Percentiles rank a stretch among this genome's conserved stretches.
Conservation (phyloP, 92 coral and sea anemone genomes). For the Umimayanthus kanabou region DNA sequence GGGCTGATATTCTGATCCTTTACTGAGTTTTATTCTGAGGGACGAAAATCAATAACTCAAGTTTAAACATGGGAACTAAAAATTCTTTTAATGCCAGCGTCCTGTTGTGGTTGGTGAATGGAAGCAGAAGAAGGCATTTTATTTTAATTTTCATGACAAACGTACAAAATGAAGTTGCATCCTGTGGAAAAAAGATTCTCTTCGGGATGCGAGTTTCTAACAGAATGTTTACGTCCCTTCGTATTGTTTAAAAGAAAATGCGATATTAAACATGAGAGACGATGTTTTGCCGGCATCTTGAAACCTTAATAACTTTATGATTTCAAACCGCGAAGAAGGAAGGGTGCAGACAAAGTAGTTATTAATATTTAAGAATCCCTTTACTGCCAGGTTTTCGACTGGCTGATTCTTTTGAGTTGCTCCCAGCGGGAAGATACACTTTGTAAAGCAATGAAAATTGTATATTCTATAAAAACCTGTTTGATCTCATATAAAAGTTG, state of each 20-base stretch:
- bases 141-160: not conserved
- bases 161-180: not conserved
- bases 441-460: not conserved
- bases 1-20: not conserved
- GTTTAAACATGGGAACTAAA: not conserved
- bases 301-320: slow-evolving; percentile 25
- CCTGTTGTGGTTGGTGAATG: slow-evolving; percentile 1
- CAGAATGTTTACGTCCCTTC: not conserved
- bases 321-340: slow-evolving; percentile 15
- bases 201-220: not conserved
- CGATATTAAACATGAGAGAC: slow-evolving; percentile 2
- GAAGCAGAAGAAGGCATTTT: not conserved
- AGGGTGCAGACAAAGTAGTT: not conserved
- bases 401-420: not conserved
- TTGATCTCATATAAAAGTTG: not conserved
- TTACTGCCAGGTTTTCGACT: not conserved
- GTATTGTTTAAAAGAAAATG: not conserved
- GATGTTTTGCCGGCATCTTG: not conserved
- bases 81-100: not conserved
- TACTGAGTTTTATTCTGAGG: not conserved
- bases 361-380: not conserved
- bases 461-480: not conserved
- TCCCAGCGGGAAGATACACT: slow-evolving; percentile 15
- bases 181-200: not conserved
- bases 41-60: not conserved